phyloP scores from a whole-genome alignment of 2,113 vertebrate species.

The Meleagris gallopavo region DNA sequence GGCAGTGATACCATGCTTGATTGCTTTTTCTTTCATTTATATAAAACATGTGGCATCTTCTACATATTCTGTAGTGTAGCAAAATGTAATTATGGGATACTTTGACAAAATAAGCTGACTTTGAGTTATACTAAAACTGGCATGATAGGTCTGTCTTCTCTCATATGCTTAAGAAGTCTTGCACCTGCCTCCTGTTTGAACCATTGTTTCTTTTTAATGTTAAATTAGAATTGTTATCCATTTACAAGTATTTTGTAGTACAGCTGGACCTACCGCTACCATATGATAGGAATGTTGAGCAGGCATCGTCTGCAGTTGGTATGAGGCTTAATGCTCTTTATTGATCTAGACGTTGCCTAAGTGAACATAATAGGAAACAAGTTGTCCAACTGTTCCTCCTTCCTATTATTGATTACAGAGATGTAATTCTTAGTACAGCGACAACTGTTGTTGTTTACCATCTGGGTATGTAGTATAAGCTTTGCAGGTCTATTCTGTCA shows the following conservation, averaged over 20 bases:
- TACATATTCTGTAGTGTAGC: not conserved
- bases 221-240: constrained; percentile 51
- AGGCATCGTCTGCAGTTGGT: constrained; percentile 64
- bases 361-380: constrained; percentile 80
- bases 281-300: constrained; percentile 62
- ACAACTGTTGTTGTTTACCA: constrained; percentile 79
- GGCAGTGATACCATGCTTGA: not conserved
- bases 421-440: constrained; percentile 72
- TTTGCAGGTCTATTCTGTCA: constrained; percentile 66
- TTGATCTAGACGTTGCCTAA: constrained; percentile 78
- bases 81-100: not conserved
- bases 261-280: constrained; percentile 55
- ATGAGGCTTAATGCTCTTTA: constrained; percentile 77
- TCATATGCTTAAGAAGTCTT: not conserved
- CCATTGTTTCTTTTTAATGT: constrained; percentile 22
- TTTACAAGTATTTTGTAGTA: constrained; percentile 55
- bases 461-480: constrained; percentile 73
- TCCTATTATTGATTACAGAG: constrained; percentile 78
- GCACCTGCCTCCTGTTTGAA: constrained; percentile 11
- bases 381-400: constrained; percentile 78
- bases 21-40: not conserved
- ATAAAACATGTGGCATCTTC: not conserved
- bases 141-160: not conserved
- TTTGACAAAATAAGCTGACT: constrained; percentile 20
- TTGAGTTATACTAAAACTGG: not conserved